phyloP scores from a whole-genome alignment of 2,888 invertebrate genomes.

The Loripinus fragilis region DNA sequence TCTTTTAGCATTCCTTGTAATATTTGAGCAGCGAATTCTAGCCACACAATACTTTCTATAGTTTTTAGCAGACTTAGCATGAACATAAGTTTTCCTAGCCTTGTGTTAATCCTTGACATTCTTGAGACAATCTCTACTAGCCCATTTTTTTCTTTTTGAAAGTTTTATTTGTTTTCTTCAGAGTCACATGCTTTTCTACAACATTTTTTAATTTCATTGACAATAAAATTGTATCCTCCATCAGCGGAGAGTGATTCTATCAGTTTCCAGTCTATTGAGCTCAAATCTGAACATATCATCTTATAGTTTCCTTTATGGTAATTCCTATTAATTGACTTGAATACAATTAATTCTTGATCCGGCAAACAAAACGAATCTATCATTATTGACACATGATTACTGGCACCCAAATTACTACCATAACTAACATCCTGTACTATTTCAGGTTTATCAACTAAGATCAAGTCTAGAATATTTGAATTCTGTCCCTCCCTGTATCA shows the following conservation, averaged over 20 bases:
- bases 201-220: background rate
- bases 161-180: background rate
- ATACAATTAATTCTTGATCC: background rate
- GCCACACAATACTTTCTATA: slow-evolving; percentile 8
- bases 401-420: background rate
- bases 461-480: background rate
- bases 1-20: slow-evolving; percentile 3
- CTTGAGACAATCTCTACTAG: background rate
- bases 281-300: background rate
- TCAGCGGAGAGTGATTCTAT: background rate
- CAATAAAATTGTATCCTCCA: slow-evolving; percentile 1
- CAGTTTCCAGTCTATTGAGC: background rate
- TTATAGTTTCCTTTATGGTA: slow-evolving; percentile 6
- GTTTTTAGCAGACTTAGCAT: background rate
- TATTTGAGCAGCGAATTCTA: background rate
- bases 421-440: background rate
- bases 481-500: background rate
- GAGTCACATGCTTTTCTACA: background rate
- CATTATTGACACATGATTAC: background rate
- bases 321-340: background rate
- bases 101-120: background rate
- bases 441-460: background rate
- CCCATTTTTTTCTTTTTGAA: slow-evolving; percentile 6
- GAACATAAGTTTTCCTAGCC: slow-evolving; percentile 1
- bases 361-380: background rate